A percentile compares a stretch with the other conserved stretches of the same genome.
These are phyloP conservation scores for Molanna angustata DNA, from an alignment of 2,888 invertebrate species.

Conservation along the genomic window DNA sequence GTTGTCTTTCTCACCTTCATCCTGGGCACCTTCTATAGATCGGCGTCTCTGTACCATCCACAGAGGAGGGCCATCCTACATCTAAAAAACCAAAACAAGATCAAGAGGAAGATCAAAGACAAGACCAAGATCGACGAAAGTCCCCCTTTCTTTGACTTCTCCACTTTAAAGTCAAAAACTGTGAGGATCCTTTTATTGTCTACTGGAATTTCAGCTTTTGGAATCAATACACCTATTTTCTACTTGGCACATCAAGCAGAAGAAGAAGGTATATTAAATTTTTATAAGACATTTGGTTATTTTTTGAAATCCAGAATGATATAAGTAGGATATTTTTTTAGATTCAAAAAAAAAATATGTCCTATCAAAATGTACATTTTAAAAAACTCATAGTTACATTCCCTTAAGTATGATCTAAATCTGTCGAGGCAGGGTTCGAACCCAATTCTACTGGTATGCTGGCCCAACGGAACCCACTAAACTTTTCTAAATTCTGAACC, in stretches of 20 bases:
- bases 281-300: no score
- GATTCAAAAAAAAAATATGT: no score
- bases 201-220: constrained; percentile 76
- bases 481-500: no score
- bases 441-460: no score
- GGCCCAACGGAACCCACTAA: no score
- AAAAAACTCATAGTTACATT: no score
- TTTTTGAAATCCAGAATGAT: no score
- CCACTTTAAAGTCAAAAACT: constrained; percentile 79
- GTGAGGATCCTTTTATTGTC: constrained; percentile 79
- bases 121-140: constrained; percentile 73
- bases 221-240: constrained; percentile 82
- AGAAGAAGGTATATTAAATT: constrained; percentile 59
- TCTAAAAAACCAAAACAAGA: constrained; percentile 75
- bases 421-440: no score
- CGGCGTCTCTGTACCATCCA: constrained; percentile 85
- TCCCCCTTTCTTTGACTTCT: constrained; percentile 84
- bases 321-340: no score
- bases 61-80: constrained; percentile 83
- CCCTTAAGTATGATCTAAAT: no score
- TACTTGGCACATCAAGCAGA: constrained; percentile 78
- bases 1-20: constrained; percentile 80
- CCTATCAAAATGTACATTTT: no score
- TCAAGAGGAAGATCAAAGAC: constrained; percentile 77
- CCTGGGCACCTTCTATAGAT: constrained; percentile 83